Conservation (phyloP, 2,888 invertebrate genomes). For the Muschampia plurimacula region DNA sequence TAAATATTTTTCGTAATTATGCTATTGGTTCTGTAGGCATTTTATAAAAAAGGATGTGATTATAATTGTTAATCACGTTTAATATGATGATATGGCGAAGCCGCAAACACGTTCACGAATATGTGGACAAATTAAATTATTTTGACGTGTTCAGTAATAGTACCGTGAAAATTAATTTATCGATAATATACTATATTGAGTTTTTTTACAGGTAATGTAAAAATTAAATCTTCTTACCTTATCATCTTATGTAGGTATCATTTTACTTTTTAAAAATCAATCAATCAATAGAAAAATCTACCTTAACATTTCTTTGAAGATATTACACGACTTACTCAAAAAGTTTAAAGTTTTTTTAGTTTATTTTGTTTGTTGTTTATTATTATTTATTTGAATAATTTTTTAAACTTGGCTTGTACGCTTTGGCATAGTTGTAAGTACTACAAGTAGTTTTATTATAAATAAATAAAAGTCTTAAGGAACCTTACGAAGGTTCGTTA, state of each 20-base stretch:
- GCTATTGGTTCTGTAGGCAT: background rate
- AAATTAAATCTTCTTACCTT: too few relatives aligned
- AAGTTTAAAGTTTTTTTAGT: constrained; percentile 4
- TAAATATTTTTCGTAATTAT: too few relatives aligned
- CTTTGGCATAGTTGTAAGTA: too few relatives aligned
- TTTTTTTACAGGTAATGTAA: too few relatives aligned
- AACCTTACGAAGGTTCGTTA: too few relatives aligned
- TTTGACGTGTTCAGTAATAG: background rate
- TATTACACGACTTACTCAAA: background rate
- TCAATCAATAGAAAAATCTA: background rate
- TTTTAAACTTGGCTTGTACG: too few relatives aligned
- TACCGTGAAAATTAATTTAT: background rate
- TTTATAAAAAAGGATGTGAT: background rate
- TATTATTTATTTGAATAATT: background rate
- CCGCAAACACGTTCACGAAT: constrained; percentile 4
- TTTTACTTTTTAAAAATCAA: background rate
- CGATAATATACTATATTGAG: background rate
- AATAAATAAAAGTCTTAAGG: too few relatives aligned
- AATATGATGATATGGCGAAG: background rate
- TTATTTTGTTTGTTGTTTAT: background rate
- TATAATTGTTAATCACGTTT: background rate
- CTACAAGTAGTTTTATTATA: too few relatives aligned
- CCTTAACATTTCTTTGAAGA: background rate
- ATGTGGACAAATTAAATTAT: constrained; percentile 1
- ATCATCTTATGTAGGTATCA: too few relatives aligned